These are phyloP conservation scores for Oreochromis niloticus DNA, from an alignment of 2,113 vertebrate species.

Conservation along the genomic window DNA sequence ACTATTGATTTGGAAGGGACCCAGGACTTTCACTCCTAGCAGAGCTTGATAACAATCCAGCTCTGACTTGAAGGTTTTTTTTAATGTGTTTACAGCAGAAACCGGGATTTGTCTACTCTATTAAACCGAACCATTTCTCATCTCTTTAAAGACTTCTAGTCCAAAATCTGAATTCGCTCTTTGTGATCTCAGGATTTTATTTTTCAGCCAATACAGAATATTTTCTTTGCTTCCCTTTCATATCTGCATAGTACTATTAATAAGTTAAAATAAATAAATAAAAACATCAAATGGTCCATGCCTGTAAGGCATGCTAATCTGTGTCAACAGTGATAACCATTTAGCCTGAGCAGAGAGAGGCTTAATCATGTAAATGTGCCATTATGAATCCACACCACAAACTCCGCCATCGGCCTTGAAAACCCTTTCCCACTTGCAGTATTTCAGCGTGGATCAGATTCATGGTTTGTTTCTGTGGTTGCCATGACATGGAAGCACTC, in stretches of 20 bases:
- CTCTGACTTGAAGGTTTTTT: not conserved
- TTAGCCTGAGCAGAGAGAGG: not conserved
- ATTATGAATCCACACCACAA: not conserved
- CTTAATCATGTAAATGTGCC: not conserved
- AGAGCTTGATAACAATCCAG: not conserved
- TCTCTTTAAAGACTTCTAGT: not conserved
- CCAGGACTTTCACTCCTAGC: constrained; percentile 17
- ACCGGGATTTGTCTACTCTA: not conserved
- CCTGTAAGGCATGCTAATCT: not conserved
- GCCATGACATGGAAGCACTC: not conserved
- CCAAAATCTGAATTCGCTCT: not conserved
- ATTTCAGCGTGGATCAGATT: not conserved
- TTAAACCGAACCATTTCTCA: not conserved
- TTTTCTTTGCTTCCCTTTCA: not conserved
- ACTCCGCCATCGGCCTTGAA: not conserved
- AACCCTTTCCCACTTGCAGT: not conserved
- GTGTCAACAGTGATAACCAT: not conserved
- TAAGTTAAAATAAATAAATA: not conserved
- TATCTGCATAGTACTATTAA: not conserved
- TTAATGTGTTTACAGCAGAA: not conserved
- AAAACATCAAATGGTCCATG: not conserved
- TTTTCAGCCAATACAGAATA: not conserved
- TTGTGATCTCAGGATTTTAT: not conserved
- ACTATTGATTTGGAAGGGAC: constrained; percentile 55
- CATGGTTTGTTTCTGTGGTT: not conserved